Conservation (phyloP, 2,113 vertebrate species). For the Scopus umbretta region DNA sequence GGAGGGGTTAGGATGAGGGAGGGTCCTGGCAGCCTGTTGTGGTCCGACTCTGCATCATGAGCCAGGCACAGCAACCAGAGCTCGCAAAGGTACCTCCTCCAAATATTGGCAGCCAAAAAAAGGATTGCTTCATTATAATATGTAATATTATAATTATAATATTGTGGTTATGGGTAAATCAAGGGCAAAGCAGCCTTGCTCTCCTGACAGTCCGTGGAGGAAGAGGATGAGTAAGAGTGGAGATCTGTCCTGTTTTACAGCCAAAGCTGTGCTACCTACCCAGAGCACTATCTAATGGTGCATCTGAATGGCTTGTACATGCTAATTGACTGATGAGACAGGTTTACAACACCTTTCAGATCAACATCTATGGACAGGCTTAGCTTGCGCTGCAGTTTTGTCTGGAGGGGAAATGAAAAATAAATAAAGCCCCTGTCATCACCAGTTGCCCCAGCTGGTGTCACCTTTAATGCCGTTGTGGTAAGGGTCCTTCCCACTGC, state of each 20-base stretch:
- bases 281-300: too few species aligned
- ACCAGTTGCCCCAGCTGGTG: neutral
- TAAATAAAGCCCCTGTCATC: neutral
- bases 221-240: neutral
- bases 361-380: too few species aligned
- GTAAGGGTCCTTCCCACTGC: neutral
- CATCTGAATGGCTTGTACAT: neutral
- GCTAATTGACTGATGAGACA: neutral
- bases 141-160: neutral
- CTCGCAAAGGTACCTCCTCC: neutral
- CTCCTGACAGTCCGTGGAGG: neutral
- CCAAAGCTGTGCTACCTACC: neutral
- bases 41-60: neutral
- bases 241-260: neutral
- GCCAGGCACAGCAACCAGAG: neutral
- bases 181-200: neutral
- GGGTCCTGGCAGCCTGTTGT: neutral
- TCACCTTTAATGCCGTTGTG: neutral
- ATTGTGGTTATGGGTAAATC: too few species aligned
- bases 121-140: neutral
- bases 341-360: neutral
- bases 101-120: neutral
- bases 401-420: neutral
- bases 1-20: neutral
- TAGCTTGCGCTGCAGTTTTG: neutral